Percentiles rank a stretch among this genome's conserved stretches.
These are phyloP conservation scores for Otolemur garnettii DNA, from an alignment of 2,113 vertebrate species.

Conservation along the genomic window DNA sequence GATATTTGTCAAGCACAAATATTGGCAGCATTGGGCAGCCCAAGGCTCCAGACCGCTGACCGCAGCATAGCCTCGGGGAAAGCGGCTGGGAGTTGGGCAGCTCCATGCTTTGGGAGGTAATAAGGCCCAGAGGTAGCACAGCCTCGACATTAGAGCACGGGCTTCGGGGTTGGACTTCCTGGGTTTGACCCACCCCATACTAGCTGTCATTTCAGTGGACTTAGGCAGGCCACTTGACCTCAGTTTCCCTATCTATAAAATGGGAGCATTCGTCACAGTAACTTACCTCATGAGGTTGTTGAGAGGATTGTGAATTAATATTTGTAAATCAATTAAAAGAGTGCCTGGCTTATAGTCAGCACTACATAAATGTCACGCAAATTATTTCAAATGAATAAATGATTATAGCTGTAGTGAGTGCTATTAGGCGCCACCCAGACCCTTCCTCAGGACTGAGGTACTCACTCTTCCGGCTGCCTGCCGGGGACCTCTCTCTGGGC, in stretches of 20 bases:
- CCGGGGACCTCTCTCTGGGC: background rate
- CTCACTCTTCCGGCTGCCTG: too few relatives aligned
- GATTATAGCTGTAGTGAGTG: background rate
- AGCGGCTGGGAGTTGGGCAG: background rate
- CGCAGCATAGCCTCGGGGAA: background rate
- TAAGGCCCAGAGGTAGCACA: background rate
- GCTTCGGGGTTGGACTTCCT: background rate
- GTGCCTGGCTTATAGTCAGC: background rate
- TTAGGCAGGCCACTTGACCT: background rate
- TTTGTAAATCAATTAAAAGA: background rate
- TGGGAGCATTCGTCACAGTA: background rate
- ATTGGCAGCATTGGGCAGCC: background rate
- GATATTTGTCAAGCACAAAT: conserved; percentile 22
- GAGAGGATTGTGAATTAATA: background rate
- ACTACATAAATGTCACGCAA: fast-evolving
- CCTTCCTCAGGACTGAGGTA: background rate
- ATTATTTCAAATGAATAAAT: background rate
- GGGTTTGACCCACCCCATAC: background rate
- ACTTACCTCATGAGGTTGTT: background rate
- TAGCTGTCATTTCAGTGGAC: background rate
- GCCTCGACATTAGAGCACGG: fast-evolving
- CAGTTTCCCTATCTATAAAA: background rate
- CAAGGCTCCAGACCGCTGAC: background rate
- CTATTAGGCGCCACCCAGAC: background rate
- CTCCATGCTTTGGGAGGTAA: background rate